These are phyloP conservation scores for Drosophila subsilvestris DNA, from an alignment of 2,888 invertebrate genomes.

Conservation along the genomic window DNA sequence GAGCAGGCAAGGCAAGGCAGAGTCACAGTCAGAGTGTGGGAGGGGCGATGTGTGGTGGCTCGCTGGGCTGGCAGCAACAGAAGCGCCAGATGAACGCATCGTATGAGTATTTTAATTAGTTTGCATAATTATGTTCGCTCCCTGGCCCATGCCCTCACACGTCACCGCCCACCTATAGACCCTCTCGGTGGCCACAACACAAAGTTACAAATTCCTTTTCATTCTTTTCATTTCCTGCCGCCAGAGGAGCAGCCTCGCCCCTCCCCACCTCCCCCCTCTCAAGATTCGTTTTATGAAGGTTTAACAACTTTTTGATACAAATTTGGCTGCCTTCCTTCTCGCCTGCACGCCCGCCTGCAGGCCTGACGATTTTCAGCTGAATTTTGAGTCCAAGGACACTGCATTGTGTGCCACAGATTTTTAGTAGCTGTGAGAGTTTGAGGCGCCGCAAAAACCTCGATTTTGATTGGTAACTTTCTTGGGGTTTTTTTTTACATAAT, in stretches of 20 bases:
- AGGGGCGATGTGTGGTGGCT: conserved; percentile 4
- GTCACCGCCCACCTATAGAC: conserved; percentile 16
- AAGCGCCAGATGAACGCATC: conserved; percentile 58
- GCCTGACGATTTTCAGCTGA: conserved; percentile 3
- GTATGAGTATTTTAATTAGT: conserved; percentile 80
- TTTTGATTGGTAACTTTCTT: conserved; percentile 1
- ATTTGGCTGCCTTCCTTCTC: conserved; percentile 21
- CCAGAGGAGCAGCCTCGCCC: conserved; percentile 4
- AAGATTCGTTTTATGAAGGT: conserved; percentile 51
- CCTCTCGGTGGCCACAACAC: conserved; percentile 41
- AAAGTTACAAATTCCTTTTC: conserved; percentile 49
- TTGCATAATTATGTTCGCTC: conserved; percentile 76
- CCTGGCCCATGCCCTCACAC: conserved; percentile 27
- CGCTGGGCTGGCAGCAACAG: conserved; percentile 26
- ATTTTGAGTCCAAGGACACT: conserved; percentile 61
- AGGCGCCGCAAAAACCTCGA: neutral
- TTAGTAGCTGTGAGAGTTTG: conserved; percentile 7
- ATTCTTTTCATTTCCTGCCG: conserved; percentile 21
- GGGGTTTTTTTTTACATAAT: too few relatives aligned
- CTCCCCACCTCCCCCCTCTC: too few relatives aligned
- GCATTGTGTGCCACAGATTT: conserved; percentile 43
- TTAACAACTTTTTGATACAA: conserved; percentile 72
- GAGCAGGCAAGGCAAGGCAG: conserved; percentile 40
- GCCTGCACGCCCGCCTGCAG: conserved; percentile 12
- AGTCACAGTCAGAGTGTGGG: conserved; percentile 3